Conservation (phyloP, 2,113 vertebrate species). For the Sprattus sprattus region DNA sequence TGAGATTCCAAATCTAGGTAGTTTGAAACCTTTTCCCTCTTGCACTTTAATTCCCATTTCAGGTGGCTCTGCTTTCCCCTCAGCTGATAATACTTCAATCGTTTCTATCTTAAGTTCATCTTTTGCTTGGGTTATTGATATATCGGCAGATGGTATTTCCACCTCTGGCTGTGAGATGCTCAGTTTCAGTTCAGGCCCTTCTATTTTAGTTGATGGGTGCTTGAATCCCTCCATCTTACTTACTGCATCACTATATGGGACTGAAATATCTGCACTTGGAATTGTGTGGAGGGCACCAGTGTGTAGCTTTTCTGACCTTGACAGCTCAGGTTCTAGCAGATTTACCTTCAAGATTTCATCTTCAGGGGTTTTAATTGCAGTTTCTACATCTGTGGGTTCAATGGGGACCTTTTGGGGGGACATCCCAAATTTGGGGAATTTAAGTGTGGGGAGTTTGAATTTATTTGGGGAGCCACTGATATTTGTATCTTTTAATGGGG, state of each 20-base stretch:
- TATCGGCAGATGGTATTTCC: neutral
- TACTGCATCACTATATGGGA: neutral
- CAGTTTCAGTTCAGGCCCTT: neutral
- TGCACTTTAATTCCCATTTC: neutral
- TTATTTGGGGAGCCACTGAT: conserved; percentile 21
- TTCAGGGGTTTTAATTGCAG: neutral
- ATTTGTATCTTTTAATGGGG: conserved; percentile 22
- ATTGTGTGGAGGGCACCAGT: neutral
- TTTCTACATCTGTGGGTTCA: neutral
- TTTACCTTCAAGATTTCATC: neutral
- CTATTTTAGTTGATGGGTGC: neutral
- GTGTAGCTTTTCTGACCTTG: neutral
- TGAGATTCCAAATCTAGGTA: conserved; percentile 45
- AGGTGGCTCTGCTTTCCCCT: neutral
- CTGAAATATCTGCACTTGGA: neutral
- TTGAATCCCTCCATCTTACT: neutral
- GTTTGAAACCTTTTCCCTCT: conserved; percentile 44
- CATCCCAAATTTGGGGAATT: conserved; percentile 36
- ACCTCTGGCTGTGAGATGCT: neutral
- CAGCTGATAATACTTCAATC: neutral
- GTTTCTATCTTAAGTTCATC: neutral
- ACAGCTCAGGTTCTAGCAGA: neutral
- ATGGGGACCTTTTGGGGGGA: neutral
- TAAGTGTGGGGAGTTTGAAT: conserved; percentile 37
- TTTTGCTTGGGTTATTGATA: neutral